Conservation (phyloP, 2,113 vertebrate genomes). For the Amia ocellicauda region DNA sequence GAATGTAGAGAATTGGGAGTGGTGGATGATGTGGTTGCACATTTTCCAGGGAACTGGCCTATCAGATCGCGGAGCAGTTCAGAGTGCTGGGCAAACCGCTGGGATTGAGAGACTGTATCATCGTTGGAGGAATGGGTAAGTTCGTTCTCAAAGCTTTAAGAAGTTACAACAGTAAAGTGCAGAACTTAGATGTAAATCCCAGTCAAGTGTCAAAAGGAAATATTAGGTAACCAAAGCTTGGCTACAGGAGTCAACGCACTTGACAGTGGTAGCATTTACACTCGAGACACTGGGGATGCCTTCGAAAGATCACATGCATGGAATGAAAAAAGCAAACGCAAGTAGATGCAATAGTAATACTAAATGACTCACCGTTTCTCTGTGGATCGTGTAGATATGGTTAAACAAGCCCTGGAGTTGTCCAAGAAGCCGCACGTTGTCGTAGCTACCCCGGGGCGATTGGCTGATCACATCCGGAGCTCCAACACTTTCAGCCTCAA, state of each 20-base stretch:
- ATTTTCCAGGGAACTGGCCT: conserved; percentile 80
- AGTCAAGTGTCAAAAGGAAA: too few species aligned
- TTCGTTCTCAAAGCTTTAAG: background rate
- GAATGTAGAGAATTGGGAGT: too few species aligned
- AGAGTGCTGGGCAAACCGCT: conserved; percentile 87
- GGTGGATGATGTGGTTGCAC: too few species aligned
- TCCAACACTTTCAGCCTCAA: conserved; percentile 82
- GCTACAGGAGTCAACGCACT: too few species aligned
- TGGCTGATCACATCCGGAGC: conserved; percentile 90
- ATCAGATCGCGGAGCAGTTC: conserved; percentile 95
- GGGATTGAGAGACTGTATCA: conserved; percentile 81
- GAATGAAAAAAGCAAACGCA: too few species aligned
- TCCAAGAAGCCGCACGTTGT: conserved; percentile 86
- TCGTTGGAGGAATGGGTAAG: conserved; percentile 91
- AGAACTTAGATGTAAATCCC: too few species aligned
- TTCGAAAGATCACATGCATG: too few species aligned
- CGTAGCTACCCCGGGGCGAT: conserved; percentile 83
- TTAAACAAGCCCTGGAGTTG: conserved; percentile 80
- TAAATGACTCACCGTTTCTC: background rate
- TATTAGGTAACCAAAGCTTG: too few species aligned
- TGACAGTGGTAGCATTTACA: too few species aligned
- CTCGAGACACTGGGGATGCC: too few species aligned
- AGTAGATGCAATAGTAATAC: background rate
- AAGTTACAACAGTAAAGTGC: too few species aligned
- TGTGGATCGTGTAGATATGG: conserved; percentile 73